These are phyloP conservation scores for Cotesia typhae DNA, from an alignment of 1,140 invertebrate species.

Conservation along the genomic window DNA sequence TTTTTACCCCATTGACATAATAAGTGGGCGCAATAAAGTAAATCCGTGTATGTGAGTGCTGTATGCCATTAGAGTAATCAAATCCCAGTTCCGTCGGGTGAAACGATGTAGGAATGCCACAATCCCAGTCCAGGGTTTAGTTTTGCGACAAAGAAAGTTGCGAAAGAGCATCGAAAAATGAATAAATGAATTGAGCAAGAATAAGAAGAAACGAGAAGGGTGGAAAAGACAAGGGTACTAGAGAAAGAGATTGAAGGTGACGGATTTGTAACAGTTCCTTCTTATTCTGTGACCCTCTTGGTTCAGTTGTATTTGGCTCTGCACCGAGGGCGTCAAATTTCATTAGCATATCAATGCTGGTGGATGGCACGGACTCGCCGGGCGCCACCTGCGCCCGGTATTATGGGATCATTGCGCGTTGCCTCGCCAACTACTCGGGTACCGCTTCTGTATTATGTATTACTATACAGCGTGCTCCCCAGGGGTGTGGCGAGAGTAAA, in stretches of 20 bases:
- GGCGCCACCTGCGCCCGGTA: conserved; percentile 64
- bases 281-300: background rate
- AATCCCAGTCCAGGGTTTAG: conserved; percentile 51
- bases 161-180: conserved; percentile 32
- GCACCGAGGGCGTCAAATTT: conserved; percentile 65
- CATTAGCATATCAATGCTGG: conserved; percentile 68
- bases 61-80: conserved; percentile 59
- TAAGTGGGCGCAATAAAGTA: background rate
- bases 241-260: conserved; percentile 20
- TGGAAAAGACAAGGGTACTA: background rate
- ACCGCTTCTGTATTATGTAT: too few species aligned
- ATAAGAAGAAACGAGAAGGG: background rate
- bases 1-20: background rate
- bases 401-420: conserved; percentile 59
- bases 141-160: conserved; percentile 51
- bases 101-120: conserved; percentile 41
- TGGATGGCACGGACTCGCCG: conserved; percentile 57
- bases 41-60: background rate
- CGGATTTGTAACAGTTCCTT: conserved; percentile 21
- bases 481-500: conserved; percentile 44
- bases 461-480: conserved; percentile 2
- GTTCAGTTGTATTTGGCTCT: background rate
- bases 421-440: conserved; percentile 26
- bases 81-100: conserved; percentile 48
- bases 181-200: background rate